Conservation (phyloP, 2,797 vertebrate genomes). For the Danio aesculapii region DNA sequence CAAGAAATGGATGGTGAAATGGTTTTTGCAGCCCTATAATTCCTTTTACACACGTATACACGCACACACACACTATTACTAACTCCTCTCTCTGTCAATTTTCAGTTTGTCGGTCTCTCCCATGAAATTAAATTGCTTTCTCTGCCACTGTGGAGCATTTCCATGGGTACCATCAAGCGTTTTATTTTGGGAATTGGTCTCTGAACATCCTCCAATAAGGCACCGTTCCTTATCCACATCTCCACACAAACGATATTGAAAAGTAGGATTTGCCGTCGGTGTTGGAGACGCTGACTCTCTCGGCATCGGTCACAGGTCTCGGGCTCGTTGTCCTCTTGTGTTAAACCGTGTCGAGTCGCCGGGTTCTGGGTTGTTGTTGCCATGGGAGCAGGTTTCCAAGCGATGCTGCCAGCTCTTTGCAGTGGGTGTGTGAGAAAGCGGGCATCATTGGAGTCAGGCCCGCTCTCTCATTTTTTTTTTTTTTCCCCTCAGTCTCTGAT, state of each 20-base stretch:
- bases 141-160: slow-evolving; percentile 53
- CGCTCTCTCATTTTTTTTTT: not conserved
- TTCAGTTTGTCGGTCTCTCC: slow-evolving; percentile 18
- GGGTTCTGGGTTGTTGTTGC: slow-evolving; percentile 47
- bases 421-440: slow-evolving; percentile 42
- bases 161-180: slow-evolving; percentile 34
- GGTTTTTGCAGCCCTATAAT: slow-evolving; percentile 24
- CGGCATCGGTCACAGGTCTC: slow-evolving; percentile 1
- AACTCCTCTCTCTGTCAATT: not conserved
- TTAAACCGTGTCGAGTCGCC: slow-evolving; percentile 36
- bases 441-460: slow-evolving; percentile 26
- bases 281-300: slow-evolving; percentile 6
- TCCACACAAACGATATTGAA: not conserved
- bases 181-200: slow-evolving; percentile 37
- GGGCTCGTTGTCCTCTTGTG: slow-evolving; percentile 29
- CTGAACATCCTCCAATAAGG: not conserved
- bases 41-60: slow-evolving; percentile 6
- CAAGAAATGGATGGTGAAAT: slow-evolving; percentile 51
- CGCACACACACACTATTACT: slow-evolving; percentile 3
- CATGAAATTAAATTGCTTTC: slow-evolving; percentile 57
- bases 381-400: slow-evolving; percentile 49
- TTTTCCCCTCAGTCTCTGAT: slow-evolving; percentile 25
- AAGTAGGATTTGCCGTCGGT: slow-evolving; percentile 6
- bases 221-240: not conserved
- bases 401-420: slow-evolving; percentile 37